phyloP scores from a whole-genome alignment of 2,888 invertebrate genomes.

The Drosophila mercatorum region DNA sequence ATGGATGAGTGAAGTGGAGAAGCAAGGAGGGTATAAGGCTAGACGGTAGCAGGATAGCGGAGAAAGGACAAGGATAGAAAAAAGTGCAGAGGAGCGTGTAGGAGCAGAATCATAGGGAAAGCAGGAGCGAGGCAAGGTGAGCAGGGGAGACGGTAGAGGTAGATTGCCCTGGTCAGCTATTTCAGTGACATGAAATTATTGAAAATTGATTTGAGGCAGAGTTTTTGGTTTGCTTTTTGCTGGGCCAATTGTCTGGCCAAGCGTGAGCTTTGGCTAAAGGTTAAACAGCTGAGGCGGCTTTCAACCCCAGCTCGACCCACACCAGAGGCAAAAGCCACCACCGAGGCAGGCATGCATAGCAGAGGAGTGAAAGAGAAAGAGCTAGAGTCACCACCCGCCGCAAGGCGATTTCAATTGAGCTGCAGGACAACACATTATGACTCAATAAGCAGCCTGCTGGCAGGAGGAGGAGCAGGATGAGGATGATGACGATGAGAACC shows the following conservation, averaged over 20 bases:
- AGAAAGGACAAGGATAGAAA: neutral
- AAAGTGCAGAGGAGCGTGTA: neutral
- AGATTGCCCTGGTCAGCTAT: slow-evolving; percentile 8
- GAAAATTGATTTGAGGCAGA: slow-evolving; percentile 66
- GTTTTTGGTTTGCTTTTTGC: slow-evolving; percentile 14
- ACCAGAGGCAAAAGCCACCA: slow-evolving; percentile 54
- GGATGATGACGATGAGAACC: neutral
- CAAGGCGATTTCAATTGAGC: slow-evolving; percentile 76
- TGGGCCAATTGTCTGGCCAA: slow-evolving; percentile 58
- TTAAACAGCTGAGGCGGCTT: slow-evolving; percentile 66
- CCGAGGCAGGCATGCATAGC: slow-evolving; percentile 19
- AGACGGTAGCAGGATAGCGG: too few relatives aligned
- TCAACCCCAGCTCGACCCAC: slow-evolving; percentile 25
- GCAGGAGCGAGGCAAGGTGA: neutral
- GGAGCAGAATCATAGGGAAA: neutral
- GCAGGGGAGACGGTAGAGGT: neutral
- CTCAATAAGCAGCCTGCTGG: slow-evolving; percentile 54
- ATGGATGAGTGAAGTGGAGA: neutral
- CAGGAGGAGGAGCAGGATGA: neutral
- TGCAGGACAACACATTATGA: slow-evolving; percentile 70
- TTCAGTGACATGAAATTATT: slow-evolving; percentile 67
- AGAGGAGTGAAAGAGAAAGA: neutral
- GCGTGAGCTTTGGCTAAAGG: slow-evolving; percentile 64
- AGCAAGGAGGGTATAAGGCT: too few relatives aligned
- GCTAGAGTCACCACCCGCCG: slow-evolving; percentile 38